Evolutionary conservation across 1,140 invertebrate genomes (phyloP).

Genomic region (Arctopsyche grandis): DNA sequence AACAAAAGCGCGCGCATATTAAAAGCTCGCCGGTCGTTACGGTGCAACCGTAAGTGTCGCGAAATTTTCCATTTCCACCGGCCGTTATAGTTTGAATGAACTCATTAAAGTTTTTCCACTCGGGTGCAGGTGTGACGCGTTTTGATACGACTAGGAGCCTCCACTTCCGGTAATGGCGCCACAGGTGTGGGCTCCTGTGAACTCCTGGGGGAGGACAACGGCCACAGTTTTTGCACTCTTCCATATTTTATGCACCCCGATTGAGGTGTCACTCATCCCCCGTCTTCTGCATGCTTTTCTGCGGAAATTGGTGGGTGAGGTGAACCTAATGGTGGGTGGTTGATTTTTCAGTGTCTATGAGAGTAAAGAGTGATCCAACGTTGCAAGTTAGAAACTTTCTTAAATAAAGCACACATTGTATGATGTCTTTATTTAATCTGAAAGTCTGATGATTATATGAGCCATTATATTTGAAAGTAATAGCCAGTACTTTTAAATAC

Average conservation of each 20-base stretch:
- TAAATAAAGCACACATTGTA: too few relatives aligned
- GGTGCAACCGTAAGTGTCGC: background rate
- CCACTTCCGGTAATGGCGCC: constrained; percentile 12
- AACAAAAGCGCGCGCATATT: too few relatives aligned
- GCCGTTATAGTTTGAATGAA: background rate
- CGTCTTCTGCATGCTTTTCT: background rate
- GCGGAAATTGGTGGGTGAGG: background rate
- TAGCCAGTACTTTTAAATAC: too few relatives aligned
- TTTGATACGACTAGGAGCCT: background rate
- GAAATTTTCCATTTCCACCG: constrained; percentile 11
- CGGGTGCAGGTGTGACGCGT: background rate
- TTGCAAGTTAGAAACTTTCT: too few relatives aligned
- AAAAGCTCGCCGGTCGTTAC: too few relatives aligned
- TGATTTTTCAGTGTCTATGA: background rate
- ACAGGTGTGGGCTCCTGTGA: background rate
- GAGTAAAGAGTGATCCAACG: too few relatives aligned
- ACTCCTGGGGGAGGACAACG: too few relatives aligned
- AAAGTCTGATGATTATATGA: too few relatives aligned
- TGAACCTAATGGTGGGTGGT: background rate
- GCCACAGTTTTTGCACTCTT: too few relatives aligned
- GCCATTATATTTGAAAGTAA: too few relatives aligned
- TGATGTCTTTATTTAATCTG: too few relatives aligned
- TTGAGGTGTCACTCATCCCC: background rate
- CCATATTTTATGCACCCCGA: too few relatives aligned
- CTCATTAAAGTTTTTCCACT: constrained; percentile 22